Evolutionary conservation across 2,797 vertebrate species (phyloP), one percentile per base, ranked within the genome.

Genomic region (Tauraco hartlaubi): DNA sequence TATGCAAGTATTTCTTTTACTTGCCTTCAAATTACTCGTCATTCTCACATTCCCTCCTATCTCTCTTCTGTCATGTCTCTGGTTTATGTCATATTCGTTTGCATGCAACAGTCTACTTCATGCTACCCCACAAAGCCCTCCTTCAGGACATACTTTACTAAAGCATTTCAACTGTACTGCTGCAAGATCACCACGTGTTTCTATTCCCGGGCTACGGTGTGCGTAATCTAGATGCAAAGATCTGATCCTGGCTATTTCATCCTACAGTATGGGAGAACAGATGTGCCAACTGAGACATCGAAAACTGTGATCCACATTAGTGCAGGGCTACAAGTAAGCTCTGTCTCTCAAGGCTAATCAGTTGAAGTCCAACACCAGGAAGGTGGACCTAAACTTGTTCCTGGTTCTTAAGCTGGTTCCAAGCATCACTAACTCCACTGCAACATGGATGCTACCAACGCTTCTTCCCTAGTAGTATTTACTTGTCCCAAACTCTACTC

Each of bases 171-270:
- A 44, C 29, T 11, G 9, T 41, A 14, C 33, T 76, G 64, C 85
- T 39, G 26, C 67, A 76, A 46, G 17, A 68, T 33, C 20, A 74
- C 4, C 15, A 62, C 10, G 0, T 17, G 39, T 43, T 61, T 66
- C 75, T 52, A 55, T 28, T 64, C 28, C 28, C 9, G 19, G 0
- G 0, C 54, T 4, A 0, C 1, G 2, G 15, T 2, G 9, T 6
- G 8, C 0, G 0, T 13, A 26, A 79, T 10, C 39, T 3, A 28
- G 19, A 82, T 15, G 15, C 68, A 68, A 62, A 52, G 3, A 90
- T 8, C 1, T 0, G 0, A 23, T n/a, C 7, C 10, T 5, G 31
- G 31, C 31, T 64, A 44, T 19, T 92, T 41, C 66, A 84, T 52
- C 41, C 33, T 15, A 4, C 7, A 13, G 25, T 5, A 41, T 0